Percentiles rank a stretch among this genome's conserved stretches.
These are phyloP conservation scores for Pyrocoelia pectoralis DNA, from an alignment of 2,888 invertebrate species.

Conservation along the genomic window DNA sequence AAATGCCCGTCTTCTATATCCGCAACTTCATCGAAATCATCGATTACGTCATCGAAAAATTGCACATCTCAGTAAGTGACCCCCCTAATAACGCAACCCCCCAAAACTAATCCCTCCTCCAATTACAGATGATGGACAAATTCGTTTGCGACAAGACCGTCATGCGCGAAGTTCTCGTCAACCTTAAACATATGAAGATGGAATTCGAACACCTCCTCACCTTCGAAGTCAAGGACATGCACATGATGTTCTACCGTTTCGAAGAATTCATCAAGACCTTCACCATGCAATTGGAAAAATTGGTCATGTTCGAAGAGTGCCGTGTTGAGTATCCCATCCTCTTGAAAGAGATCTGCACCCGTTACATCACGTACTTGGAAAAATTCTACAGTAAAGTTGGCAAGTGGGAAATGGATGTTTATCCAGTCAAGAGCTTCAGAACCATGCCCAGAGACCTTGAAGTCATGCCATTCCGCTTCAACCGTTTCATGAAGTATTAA, in stretches of 20 bases:
- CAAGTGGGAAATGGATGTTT: neutral
- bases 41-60: neutral
- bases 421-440: neutral
- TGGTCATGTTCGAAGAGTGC: neutral
- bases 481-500: too few species aligned
- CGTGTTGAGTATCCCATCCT: neutral
- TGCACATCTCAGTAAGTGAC: neutral
- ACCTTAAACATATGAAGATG: constrained; percentile 5
- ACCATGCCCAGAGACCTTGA: neutral
- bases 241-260: neutral
- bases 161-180: neutral
- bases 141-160: neutral
- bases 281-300: neutral
- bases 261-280: neutral
- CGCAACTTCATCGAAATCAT: neutral
- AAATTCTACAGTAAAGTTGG: neutral
- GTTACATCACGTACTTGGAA: neutral
- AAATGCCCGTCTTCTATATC: neutral
- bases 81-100: neutral
- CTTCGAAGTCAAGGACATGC: neutral
- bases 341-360: neutral
- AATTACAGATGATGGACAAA: neutral
- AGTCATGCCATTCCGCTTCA: neutral
- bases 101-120: neutral
- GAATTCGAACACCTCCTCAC: neutral